These are phyloP conservation scores for Cyprinella venusta DNA, from an alignment of 2,797 vertebrate genomes.

Conservation along the genomic window DNA sequence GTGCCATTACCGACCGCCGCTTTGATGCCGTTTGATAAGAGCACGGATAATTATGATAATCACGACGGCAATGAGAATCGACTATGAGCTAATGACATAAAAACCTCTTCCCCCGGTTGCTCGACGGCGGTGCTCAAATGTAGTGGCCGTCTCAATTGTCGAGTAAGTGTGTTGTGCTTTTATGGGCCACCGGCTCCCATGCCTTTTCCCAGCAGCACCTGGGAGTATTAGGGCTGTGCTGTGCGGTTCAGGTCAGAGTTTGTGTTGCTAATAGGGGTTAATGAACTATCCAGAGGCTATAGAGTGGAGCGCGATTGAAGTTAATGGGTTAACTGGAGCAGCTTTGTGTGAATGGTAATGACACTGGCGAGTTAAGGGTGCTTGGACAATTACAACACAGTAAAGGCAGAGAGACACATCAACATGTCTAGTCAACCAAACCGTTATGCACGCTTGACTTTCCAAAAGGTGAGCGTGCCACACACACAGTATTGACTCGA, in stretches of 20 bases:
- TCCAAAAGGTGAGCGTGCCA: background rate
- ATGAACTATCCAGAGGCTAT: slow-evolving; percentile 51
- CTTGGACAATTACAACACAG: slow-evolving; percentile 17
- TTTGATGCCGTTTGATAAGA: slow-evolving; percentile 76
- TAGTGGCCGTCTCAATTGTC: slow-evolving; percentile 29
- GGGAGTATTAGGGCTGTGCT: slow-evolving; percentile 54
- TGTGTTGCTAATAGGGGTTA: slow-evolving; percentile 63
- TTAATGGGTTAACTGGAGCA: slow-evolving; percentile 49
- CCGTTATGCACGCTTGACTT: background rate
- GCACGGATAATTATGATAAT: slow-evolving; percentile 72
- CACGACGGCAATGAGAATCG: slow-evolving; percentile 71
- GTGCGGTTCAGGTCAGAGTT: slow-evolving; percentile 59
- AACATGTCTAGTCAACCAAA: background rate
- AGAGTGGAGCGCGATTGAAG: background rate
- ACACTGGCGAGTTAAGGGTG: slow-evolving; percentile 7
- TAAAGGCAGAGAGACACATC: background rate
- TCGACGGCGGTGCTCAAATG: slow-evolving; percentile 20
- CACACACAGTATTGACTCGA: background rate
- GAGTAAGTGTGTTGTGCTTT: slow-evolving; percentile 33
- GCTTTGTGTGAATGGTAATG: slow-evolving; percentile 36
- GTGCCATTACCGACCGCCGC: slow-evolving; percentile 67
- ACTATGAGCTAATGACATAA: slow-evolving; percentile 70
- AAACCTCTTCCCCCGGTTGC: slow-evolving; percentile 70
- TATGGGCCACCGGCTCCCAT: background rate
- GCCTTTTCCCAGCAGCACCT: slow-evolving; percentile 41